A percentile compares a stretch with the other conserved stretches of the same genome.
Evolutionary conservation across 2,113 vertebrate species (phyloP).

Genomic region (Cacatua alba): DNA sequence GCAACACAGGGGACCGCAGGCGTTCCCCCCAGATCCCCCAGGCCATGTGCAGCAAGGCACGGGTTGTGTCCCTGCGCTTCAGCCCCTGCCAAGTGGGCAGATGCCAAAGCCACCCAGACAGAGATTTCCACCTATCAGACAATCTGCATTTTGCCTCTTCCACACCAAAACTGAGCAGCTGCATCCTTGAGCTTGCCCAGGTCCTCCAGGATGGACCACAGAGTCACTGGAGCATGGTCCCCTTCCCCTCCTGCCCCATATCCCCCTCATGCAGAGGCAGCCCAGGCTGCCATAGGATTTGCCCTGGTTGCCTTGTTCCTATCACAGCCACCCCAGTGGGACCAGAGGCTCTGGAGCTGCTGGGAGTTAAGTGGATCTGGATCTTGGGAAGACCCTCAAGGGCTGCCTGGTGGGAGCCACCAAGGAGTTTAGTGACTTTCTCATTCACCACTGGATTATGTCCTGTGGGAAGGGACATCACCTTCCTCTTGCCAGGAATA

Average conservation of each 20-base stretch:
- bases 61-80: not conserved
- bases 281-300: not conserved
- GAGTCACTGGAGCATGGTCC: not conserved
- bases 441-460: fast-evolving
- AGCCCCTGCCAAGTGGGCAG: not conserved
- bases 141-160: not conserved
- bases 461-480: not conserved
- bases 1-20: fast-evolving
- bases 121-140: not conserved
- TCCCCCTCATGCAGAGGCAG: not conserved
- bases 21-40: not conserved
- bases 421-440: not conserved
- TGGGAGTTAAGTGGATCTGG: not conserved
- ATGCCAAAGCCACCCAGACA: not conserved
- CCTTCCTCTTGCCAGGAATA: not conserved
- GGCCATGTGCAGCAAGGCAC: not conserved
- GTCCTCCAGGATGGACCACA: not conserved
- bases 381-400: not conserved
- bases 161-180: not conserved
- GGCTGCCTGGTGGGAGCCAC: not conserved
- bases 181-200: not conserved
- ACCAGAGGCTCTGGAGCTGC: not conserved
- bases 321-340: fast-evolving
- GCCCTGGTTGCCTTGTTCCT: not conserved
- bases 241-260: not conserved